These are phyloP conservation scores for Chelonia mydas DNA, from an alignment of 2,797 vertebrate species.

Conservation along the genomic window DNA sequence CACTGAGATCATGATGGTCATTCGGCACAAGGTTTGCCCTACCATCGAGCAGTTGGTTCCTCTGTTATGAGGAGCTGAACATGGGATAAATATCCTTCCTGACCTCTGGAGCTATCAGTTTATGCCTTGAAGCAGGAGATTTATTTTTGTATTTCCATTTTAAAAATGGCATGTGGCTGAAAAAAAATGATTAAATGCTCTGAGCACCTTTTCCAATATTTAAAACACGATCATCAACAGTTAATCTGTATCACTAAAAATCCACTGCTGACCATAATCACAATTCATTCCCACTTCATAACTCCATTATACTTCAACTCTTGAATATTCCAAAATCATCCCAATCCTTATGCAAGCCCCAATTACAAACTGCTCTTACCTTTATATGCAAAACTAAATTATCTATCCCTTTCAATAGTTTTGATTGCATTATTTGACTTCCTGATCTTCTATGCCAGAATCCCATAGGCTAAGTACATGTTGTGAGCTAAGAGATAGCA, in stretches of 20 bases:
- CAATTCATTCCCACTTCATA: neutral
- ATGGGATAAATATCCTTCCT: neutral
- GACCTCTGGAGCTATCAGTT: neutral
- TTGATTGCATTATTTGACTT: neutral
- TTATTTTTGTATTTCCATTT: neutral
- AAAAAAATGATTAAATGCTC: neutral
- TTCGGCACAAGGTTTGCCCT: neutral
- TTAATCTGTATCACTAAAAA: neutral
- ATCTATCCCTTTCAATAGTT: neutral
- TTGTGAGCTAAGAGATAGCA: neutral
- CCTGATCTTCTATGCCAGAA: neutral
- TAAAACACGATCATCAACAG: neutral
- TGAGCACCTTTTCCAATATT: neutral
- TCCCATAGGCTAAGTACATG: neutral
- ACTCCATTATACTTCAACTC: neutral
- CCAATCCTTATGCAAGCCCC: neutral
- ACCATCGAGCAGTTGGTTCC: neutral
- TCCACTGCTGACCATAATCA: neutral
- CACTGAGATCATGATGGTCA: neutral
- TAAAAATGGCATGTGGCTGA: neutral
- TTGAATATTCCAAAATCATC: neutral
- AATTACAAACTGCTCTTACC: neutral
- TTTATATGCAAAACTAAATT: neutral
- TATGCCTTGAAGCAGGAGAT: neutral
- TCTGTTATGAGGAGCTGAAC: neutral